phyloP scores from a whole-genome alignment of 1,140 invertebrate species.

The Andricus grossulariae region DNA sequence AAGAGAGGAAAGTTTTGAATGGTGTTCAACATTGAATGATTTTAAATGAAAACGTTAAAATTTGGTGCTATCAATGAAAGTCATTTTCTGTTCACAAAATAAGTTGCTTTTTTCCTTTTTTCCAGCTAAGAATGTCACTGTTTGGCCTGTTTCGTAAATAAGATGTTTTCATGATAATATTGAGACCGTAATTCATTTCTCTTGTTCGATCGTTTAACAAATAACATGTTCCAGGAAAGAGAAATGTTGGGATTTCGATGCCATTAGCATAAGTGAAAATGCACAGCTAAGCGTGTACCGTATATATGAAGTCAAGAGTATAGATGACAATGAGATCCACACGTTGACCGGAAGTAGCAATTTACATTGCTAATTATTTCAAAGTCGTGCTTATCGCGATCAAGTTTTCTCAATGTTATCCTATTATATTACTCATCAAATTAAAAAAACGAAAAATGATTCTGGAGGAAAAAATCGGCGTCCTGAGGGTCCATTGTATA shows the following conservation, averaged over 20 bases:
- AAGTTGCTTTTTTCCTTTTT: no score
- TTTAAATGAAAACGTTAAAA: no score
- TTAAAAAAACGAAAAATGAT: background rate
- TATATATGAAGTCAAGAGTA: constrained; percentile 33
- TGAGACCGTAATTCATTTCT: constrained; percentile 21
- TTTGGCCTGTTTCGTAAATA: no score
- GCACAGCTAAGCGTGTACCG: constrained; percentile 36
- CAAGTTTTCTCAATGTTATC: background rate
- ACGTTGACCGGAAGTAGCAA: constrained; percentile 53
- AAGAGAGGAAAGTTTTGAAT: no score
- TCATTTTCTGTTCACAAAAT: no score
- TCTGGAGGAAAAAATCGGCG: no score
- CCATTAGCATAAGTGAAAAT: constrained; percentile 72
- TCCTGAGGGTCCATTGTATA: no score
- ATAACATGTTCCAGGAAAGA: constrained; percentile 44
- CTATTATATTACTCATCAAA: constrained; percentile 3
- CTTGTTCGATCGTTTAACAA: constrained; percentile 12
- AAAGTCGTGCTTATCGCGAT: background rate
- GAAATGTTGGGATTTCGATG: constrained; percentile 6
- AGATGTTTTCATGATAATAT: background rate
- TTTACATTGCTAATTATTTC: constrained; percentile 44
- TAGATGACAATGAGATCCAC: constrained; percentile 53
- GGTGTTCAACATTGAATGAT: no score
- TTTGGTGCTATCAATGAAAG: no score
- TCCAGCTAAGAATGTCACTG: no score